Conservation (phyloP, 2,113 vertebrate genomes). For the Rhabdomys dilectus region DNA sequence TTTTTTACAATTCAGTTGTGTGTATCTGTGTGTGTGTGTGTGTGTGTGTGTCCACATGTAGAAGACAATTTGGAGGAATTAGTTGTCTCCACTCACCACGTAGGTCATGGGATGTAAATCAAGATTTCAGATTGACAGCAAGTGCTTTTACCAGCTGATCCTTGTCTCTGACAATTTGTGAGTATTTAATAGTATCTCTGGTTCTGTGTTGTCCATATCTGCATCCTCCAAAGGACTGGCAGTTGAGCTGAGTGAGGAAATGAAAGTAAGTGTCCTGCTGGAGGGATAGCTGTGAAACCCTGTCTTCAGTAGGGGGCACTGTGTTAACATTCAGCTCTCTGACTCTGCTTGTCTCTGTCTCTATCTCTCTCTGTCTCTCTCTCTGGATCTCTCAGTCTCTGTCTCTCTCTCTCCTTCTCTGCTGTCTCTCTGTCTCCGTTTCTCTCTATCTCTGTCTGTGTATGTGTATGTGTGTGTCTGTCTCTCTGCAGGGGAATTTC, state of each 20-base stretch:
- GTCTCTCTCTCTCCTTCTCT: neutral
- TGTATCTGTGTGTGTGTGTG: neutral
- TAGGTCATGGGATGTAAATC: neutral
- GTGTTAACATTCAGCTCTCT: neutral
- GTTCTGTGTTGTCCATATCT: neutral
- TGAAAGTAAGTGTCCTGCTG: neutral
- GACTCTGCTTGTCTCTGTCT: neutral
- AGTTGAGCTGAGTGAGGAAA: neutral
- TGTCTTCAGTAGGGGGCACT: conserved; percentile 23
- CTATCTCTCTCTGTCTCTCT: neutral
- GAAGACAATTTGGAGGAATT: neutral
- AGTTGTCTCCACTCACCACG: neutral
- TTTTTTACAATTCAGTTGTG: neutral
- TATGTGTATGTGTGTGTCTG: neutral
- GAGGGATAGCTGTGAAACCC: neutral
- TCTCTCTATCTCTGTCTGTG: neutral
- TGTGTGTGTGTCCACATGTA: neutral
- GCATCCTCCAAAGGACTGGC: neutral
- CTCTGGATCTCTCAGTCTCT: neutral
- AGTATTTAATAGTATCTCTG: neutral
- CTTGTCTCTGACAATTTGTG: neutral
- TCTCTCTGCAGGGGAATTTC: neutral
- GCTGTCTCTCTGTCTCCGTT: neutral
- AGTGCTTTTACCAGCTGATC: neutral
- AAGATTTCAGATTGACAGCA: neutral